A percentile compares a stretch with the other conserved stretches of the same genome.
Conservation (phyloP, 2,113 vertebrate species). For the Excalfactoria chinensis region DNA sequence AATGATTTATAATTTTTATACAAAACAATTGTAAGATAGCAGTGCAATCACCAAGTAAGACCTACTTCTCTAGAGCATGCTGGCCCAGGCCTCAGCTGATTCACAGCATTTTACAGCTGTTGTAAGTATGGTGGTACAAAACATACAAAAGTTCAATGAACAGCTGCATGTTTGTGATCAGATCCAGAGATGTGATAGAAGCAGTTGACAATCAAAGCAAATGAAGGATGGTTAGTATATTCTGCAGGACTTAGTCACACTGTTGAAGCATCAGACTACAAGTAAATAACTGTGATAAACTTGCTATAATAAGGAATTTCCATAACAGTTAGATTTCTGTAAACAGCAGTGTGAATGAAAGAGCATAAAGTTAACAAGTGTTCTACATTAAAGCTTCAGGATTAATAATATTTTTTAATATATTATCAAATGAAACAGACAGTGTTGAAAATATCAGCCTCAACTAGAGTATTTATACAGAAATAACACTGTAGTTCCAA, state of each 20-base stretch:
- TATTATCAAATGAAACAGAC: conserved; percentile 31
- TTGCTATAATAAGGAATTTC: neutral
- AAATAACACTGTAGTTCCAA: neutral
- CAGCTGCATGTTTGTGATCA: neutral
- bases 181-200: neutral
- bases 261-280: neutral
- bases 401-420: conserved; percentile 41
- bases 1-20: neutral
- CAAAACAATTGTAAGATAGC: neutral
- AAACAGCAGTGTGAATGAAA: neutral
- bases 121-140: conserved; percentile 9
- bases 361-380: conserved; percentile 51
- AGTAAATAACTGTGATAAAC: conserved; percentile 39
- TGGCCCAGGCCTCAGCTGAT: neutral
- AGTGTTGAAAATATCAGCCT: conserved; percentile 8
- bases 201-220: neutral
- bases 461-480: neutral
- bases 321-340: conserved; percentile 4
- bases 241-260: neutral
- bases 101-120: conserved; percentile 3
- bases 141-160: conserved; percentile 19
- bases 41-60: neutral
- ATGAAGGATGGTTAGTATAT: neutral
- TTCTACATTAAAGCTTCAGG: conserved; percentile 36
- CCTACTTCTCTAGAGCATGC: neutral